Percentiles rank a stretch among this genome's conserved stretches.
Evolutionary conservation across 2,888 invertebrate species (phyloP).

Genomic region (Corbicula japonica): DNA sequence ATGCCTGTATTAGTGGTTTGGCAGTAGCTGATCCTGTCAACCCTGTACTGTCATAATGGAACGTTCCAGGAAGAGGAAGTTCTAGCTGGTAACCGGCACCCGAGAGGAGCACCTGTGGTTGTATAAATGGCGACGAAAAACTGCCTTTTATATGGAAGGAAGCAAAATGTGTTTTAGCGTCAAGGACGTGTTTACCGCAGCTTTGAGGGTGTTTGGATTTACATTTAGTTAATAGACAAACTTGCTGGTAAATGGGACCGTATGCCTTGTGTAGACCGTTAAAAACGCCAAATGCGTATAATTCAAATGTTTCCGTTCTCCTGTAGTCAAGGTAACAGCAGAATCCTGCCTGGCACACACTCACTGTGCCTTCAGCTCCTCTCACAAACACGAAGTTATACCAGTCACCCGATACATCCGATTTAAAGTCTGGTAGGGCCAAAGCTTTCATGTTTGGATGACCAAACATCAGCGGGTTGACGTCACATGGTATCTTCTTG

Average conservation of each 20-base stretch:
- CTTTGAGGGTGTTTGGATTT: slow-evolving; percentile 10
- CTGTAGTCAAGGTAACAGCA: slow-evolving; percentile 74
- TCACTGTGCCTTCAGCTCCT: slow-evolving; percentile 45
- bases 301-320: slow-evolving; percentile 33
- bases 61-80: slow-evolving; percentile 35
- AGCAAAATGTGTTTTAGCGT: slow-evolving; percentile 34
- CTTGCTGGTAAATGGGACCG: slow-evolving; percentile 57
- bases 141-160: slow-evolving; percentile 45
- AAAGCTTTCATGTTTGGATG: slow-evolving; percentile 22
- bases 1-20: slow-evolving; percentile 37
- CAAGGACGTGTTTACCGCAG: slow-evolving; percentile 22
- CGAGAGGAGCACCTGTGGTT: slow-evolving; percentile 46
- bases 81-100: slow-evolving; percentile 23
- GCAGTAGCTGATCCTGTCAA: slow-evolving; percentile 14
- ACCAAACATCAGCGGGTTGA: slow-evolving; percentile 24
- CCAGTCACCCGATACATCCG: slow-evolving; percentile 68
- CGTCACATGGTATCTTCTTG: slow-evolving; percentile 21
- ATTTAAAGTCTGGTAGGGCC: slow-evolving; percentile 47
- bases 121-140: slow-evolving; percentile 48
- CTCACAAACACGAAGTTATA: slow-evolving; percentile 69
- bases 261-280: slow-evolving; percentile 76
- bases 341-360: slow-evolving; percentile 71
- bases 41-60: slow-evolving; percentile 23
- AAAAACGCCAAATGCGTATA: slow-evolving; percentile 79
- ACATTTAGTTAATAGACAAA: slow-evolving; percentile 43